A percentile compares a stretch with the other conserved stretches of the same genome.
phyloP scores from a whole-genome alignment of 2,797 vertebrate genomes.

The Pangasius krempfi region DNA sequence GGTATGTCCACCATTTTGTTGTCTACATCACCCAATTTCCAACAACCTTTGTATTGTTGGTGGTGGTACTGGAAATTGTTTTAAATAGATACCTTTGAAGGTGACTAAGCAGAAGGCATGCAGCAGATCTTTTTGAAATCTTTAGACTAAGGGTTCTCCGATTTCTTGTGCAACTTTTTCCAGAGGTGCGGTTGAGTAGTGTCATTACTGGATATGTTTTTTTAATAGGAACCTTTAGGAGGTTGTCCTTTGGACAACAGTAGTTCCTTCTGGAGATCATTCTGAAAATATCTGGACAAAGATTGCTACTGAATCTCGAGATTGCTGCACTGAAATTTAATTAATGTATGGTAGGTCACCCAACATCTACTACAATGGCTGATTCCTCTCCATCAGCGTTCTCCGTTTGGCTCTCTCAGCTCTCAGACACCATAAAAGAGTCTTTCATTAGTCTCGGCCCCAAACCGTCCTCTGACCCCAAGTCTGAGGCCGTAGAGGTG shows the following conservation, averaged over 20 bases:
- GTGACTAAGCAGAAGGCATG: not conserved
- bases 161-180: not conserved
- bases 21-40: not conserved
- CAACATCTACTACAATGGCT: slow-evolving; percentile 12
- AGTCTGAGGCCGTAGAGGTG: slow-evolving; percentile 36
- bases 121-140: not conserved
- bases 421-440: slow-evolving; percentile 76
- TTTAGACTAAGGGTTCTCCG: not conserved
- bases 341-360: too few species aligned
- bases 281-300: not conserved
- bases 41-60: not conserved
- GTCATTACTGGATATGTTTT: not conserved
- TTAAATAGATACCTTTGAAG: not conserved
- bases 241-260: not conserved
- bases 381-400: slow-evolving; percentile 61
- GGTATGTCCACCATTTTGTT: not conserved
- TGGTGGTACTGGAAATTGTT: not conserved
- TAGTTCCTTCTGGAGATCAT: not conserved
- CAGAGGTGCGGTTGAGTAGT: not conserved
- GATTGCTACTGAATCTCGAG: not conserved
- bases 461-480: slow-evolving; percentile 58
- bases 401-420: slow-evolving; percentile 78
- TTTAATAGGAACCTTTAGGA: not conserved
- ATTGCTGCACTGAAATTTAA: not conserved
- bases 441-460: slow-evolving; percentile 68